These are phyloP conservation scores for Lophura nycthemera DNA, from an alignment of 2,113 vertebrate genomes.

Conservation along the genomic window DNA sequence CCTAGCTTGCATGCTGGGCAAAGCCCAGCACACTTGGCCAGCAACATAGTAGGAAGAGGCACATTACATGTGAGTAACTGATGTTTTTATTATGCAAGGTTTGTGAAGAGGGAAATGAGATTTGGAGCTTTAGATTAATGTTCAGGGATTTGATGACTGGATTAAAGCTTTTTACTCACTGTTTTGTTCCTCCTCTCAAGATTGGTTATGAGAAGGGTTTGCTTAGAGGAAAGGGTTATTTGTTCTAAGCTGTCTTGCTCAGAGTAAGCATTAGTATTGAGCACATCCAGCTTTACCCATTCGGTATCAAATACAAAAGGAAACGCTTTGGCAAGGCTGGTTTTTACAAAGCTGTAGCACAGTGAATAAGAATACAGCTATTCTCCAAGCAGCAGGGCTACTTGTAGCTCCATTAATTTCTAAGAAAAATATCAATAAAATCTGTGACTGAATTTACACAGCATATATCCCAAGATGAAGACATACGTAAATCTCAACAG, in stretches of 20 bases:
- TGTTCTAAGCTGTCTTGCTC: background rate
- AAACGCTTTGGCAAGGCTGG: background rate
- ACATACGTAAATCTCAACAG: background rate
- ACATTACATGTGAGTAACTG: background rate
- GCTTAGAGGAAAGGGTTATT: background rate
- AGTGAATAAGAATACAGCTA: background rate
- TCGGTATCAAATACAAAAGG: background rate
- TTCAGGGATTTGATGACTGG: background rate
- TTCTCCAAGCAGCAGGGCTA: conserved; percentile 25
- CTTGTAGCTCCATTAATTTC: conserved; percentile 14
- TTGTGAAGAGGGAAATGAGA: conserved; percentile 3
- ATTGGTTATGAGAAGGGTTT: background rate
- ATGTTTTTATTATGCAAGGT: background rate
- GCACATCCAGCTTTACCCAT: background rate
- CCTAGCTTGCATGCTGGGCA: rapidly evolving
- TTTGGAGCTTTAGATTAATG: background rate
- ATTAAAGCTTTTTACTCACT: conserved; percentile 3
- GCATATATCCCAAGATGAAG: background rate
- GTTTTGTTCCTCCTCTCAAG: background rate
- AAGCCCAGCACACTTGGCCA: background rate
- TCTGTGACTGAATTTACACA: conserved; percentile 13
- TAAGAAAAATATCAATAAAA: conserved; percentile 31
- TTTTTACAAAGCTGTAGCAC: background rate
- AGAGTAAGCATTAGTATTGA: background rate
- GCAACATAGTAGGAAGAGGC: background rate